Conservation (phyloP, 1,140 invertebrate genomes). For the Cardiocondyla obscurior region DNA sequence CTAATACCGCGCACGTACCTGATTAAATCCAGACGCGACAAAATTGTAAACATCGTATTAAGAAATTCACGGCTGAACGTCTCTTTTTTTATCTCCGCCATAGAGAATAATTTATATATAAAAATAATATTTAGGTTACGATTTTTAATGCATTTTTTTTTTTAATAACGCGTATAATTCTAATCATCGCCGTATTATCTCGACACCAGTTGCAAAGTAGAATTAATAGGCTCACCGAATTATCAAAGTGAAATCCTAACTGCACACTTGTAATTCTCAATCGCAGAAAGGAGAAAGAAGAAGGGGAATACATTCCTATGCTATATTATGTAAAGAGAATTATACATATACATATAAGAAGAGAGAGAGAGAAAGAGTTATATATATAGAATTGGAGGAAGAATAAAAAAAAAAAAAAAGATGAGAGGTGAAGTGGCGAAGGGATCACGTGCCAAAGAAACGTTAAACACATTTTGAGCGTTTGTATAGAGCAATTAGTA, state of each 20-base stretch:
- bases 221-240: conserved; percentile 25
- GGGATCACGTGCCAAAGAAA: conserved; percentile 73
- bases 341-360: too few species aligned
- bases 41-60: neutral
- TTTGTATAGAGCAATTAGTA: conserved; percentile 80
- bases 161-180: neutral
- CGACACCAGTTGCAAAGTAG: neutral
- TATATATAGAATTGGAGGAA: neutral
- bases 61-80: neutral
- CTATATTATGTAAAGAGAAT: conserved; percentile 7
- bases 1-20: conserved; percentile 8
- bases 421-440: conserved; percentile 18
- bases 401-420: neutral
- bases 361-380: neutral
- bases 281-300: neutral
- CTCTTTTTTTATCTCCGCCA: too few species aligned
- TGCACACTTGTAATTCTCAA: conserved; percentile 10
- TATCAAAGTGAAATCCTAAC: conserved; percentile 34
- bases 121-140: too few species aligned
- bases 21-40: conserved; percentile 27
- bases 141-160: too few species aligned
- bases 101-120: too few species aligned
- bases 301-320: neutral
- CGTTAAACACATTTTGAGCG: conserved; percentile 76
- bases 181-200: neutral